Evolutionary conservation across 2,113 vertebrate genomes (phyloP), one percentile per base, ranked within the genome.

Genomic region (Alosa alosa): DNA sequence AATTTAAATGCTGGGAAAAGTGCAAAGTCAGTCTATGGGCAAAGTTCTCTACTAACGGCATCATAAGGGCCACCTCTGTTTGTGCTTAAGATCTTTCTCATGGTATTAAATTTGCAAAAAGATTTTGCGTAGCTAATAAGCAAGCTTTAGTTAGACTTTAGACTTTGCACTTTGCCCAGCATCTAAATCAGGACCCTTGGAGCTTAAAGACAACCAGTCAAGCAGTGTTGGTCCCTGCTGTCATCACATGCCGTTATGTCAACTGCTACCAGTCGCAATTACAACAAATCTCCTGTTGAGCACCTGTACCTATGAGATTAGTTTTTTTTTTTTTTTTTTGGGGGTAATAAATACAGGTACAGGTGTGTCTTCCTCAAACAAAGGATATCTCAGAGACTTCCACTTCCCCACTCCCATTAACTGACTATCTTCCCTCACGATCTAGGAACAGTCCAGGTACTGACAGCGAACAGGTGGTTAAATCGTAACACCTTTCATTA

Each of bases 291-390:
- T 78, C 31, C 72, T 78, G 31, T 4, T 39, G 20, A n/a, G 72
- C 72, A 78, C 72, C 72, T 78, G 72, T 36, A 36, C 36, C 31
- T 78, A 6, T 17, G 72, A 39, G 31, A 75, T 75, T 68, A 68
- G 60, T 68, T 31, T 78, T 75, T 39, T 3, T n/a, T n/a, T n/a
- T n/a, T n/a, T n/a, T n/a, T n/a, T n/a, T n/a, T n/a, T n/a, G 4
- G 36, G 15, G 25, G 36, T 10, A 4, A 75, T 75, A 39, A 17
- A 78, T 36, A 39, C 72, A 78, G 72, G 72, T 78, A 39, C 72
- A 78, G 72, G 72, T 78, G 72, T 78, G 72, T 78, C 13, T 78
- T 17, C 72, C 72, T 78, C 72, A 39, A 36, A 78, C 72, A 78
- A 78, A 78, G 72, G 72, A 78, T 78, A 39, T 78, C 13, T 10